Evolutionary conservation across 2,113 vertebrate species (phyloP).

Genomic region (Calcarius ornatus): DNA sequence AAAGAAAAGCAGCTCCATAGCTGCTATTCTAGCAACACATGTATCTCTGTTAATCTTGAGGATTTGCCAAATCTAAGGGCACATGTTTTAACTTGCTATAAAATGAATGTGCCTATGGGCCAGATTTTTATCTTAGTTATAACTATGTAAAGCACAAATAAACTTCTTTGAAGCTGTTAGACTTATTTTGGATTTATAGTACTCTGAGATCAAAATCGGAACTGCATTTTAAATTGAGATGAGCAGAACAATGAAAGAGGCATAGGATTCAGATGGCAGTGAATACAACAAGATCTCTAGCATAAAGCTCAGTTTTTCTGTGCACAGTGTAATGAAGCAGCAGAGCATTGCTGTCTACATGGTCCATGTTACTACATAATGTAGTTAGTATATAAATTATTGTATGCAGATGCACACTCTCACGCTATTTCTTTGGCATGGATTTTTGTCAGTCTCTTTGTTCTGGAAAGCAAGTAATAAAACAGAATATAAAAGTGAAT

Average conservation of each 20-base stretch:
- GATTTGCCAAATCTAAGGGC: background rate
- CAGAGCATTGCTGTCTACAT: background rate
- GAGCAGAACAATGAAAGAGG: constrained; percentile 29
- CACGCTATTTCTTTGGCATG: background rate
- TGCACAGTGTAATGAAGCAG: background rate
- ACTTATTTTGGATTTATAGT: constrained; percentile 7
- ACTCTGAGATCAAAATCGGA: constrained; percentile 15
- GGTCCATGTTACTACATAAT: background rate
- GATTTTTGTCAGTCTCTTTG: background rate
- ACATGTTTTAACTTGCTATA: constrained; percentile 30
- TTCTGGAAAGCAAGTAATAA: background rate
- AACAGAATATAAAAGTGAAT: background rate
- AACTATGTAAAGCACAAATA: constrained; percentile 44
- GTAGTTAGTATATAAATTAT: constrained; percentile 7
- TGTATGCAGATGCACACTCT: background rate
- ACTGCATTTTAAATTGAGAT: background rate
- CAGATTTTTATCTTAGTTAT: constrained; percentile 51
- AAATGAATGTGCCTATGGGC: constrained; percentile 25
- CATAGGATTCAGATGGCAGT: background rate
- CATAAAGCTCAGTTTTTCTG: background rate
- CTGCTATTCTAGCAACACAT: background rate
- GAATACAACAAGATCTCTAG: background rate
- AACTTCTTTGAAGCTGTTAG: constrained; percentile 23
- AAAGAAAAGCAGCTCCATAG: background rate
- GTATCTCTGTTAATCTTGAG: background rate